A percentile compares a stretch with the other conserved stretches of the same genome.
Conservation (phyloP, 2,797 vertebrate genomes). For the Philypnodon macrostomus region DNA sequence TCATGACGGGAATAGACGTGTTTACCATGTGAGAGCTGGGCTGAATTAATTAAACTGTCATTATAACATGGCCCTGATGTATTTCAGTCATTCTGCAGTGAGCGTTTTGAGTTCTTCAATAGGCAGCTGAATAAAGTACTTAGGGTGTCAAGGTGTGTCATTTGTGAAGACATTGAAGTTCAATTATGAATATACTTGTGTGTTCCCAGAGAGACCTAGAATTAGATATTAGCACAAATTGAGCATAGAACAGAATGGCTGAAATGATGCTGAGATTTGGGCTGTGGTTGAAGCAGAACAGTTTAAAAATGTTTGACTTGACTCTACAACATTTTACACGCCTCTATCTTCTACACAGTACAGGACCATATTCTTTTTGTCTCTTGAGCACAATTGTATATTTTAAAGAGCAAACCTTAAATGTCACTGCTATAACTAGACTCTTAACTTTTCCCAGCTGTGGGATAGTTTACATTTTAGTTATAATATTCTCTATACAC, state of each 20-base stretch:
- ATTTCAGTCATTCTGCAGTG: conserved; percentile 39
- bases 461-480: not conserved
- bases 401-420: conserved; percentile 6
- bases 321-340: too few relatives aligned
- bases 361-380: not conserved
- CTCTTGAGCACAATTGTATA: not conserved
- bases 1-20: conserved; percentile 45
- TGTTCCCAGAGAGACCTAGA: conserved; percentile 13
- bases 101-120: conserved; percentile 12
- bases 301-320: not conserved
- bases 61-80: conserved; percentile 39
- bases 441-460: not conserved
- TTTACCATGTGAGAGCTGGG: conserved; percentile 42
- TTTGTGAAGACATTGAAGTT: conserved; percentile 27
- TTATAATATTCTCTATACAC: not conserved
- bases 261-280: conserved; percentile 12
- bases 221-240: conserved; percentile 2
- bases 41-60: conserved; percentile 56
- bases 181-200: conserved; percentile 21
- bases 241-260: conserved; percentile 27
- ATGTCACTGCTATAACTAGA: conserved; percentile 1
- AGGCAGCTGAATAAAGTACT: conserved; percentile 26
- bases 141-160: conserved; percentile 21
- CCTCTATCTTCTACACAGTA: too few relatives aligned
- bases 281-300: not conserved